Evolutionary conservation across 2,797 vertebrate species (phyloP), one percentile per base, ranked within the genome.

Genomic region (Ciconia nigra): DNA sequence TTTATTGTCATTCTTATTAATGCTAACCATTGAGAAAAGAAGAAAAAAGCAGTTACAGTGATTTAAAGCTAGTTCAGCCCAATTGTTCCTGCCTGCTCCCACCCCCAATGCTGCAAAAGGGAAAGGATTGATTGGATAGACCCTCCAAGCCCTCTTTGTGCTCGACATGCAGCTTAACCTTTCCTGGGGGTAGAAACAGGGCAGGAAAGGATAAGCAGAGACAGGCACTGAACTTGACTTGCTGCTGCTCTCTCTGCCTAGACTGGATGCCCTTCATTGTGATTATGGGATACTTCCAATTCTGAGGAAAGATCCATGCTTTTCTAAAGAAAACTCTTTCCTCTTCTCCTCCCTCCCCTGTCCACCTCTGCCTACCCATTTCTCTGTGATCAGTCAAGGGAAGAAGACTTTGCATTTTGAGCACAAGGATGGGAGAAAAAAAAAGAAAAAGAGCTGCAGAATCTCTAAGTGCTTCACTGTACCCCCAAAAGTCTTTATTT

Each of bases 341-440:
- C 21, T 65, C 42, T 88, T 94, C 28, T 81, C 39, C 24, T 70
- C 47, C 26, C n/a, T 61, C 24, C 47, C n/a, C 31, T 88, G 79
- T 95, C 85, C 41, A 82, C 28, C 35, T 90, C 46, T 7, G 17
- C 71, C 80, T 78, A 85, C 58, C n/a, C 69, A 89, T 94, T 93
- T 89, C 52, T 89, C 88, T 97, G 87, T 95, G 54, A 80, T 96
- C 87, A 85, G 49, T 92, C 74, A 95, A 95, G 49, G 37, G 95
- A 35, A 97, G 51, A 97, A 89, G 58, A 29, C 46, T 95, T 91
- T 92, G 69, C 69, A 93, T 97, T 97, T 91, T 87, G 91, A 93
- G 66, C 44, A 87, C 9, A 90, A 72, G 37, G 21, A 66, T 70
- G 42, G 15, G n/a, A 81, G 51, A 78, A 74, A 94, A 93, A 52